These are phyloP conservation scores for Eucidaris tribuloides DNA, from an alignment of 35 echinoderm and acorn worm species.

Conservation along the genomic window DNA sequence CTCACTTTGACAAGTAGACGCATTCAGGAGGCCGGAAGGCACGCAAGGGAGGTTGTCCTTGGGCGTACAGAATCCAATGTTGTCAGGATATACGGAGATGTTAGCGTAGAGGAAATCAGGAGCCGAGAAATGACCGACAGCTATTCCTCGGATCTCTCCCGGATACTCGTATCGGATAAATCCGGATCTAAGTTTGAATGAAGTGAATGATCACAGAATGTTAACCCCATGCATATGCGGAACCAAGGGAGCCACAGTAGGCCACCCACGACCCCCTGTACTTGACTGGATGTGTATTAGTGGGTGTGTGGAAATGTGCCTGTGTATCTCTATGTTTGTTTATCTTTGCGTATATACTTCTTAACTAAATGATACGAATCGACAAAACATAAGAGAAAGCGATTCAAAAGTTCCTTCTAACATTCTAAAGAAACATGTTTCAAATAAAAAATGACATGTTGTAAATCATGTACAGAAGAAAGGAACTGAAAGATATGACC, in stretches of 20 bases:
- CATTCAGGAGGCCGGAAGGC: conserved; percentile 73
- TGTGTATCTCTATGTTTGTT: background rate
- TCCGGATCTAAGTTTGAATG: conserved; percentile 15
- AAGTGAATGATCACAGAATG: background rate
- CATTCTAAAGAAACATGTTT: background rate
- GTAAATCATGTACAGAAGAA: background rate
- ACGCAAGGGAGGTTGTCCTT: conserved; percentile 42
- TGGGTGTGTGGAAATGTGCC: background rate
- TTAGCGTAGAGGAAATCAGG: conserved; percentile 64
- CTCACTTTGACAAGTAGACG: conserved; percentile 65
- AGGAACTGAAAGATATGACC: background rate
- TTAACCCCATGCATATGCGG: background rate
- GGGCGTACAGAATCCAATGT: conserved; percentile 81
- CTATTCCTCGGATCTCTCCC: conserved; percentile 23
- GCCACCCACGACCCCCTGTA: no score
- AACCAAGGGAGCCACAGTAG: background rate
- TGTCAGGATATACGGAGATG: conserved; percentile 69
- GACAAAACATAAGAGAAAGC: background rate
- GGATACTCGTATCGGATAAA: conserved; percentile 34
- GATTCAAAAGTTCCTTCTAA: background rate
- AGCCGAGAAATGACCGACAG: conserved; percentile 38
- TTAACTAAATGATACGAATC: background rate
- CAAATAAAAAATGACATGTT: background rate
- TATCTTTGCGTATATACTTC: background rate
- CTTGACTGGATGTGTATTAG: background rate